phyloP scores from a whole-genome alignment of 2,113 vertebrate species.

The Crotophaga sulcirostris region DNA sequence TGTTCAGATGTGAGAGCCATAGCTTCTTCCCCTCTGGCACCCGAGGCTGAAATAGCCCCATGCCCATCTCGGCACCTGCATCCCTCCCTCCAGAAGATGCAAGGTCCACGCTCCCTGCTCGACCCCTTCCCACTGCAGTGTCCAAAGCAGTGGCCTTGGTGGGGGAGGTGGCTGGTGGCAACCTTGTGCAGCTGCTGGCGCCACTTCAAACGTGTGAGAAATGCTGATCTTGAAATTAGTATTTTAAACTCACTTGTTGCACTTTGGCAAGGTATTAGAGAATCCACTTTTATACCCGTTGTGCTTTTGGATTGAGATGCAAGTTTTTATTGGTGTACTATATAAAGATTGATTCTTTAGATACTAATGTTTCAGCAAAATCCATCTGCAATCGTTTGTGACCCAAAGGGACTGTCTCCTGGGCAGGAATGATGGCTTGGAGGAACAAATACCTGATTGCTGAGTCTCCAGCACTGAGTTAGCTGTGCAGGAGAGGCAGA shows the following conservation, averaged over 20 bases:
- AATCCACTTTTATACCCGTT: neutral
- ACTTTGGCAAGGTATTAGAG: neutral
- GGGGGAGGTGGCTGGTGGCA: neutral
- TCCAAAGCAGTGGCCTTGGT: neutral
- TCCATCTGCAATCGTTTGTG: neutral
- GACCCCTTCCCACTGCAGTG: neutral
- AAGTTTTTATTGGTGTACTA: neutral
- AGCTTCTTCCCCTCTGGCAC: neutral
- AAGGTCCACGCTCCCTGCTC: fast-evolving
- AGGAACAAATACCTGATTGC: neutral
- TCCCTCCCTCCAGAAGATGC: neutral
- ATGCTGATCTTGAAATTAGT: neutral
- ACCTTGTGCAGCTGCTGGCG: neutral
- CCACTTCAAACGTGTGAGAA: neutral
- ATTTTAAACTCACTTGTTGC: neutral
- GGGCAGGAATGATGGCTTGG: neutral
- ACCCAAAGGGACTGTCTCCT: neutral
- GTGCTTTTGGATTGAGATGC: neutral
- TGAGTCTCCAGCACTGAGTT: neutral
- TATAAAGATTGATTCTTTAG: neutral
- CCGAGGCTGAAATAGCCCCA: fast-evolving
- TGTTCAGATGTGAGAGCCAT: neutral
- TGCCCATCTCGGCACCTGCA: neutral
- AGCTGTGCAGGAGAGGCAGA: neutral
- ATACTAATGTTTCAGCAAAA: neutral